Percentiles rank a stretch among this genome's conserved stretches.
These are phyloP conservation scores for Telmatochromis sp. DNA, from an alignment of 2,113 vertebrate species.

Conservation along the genomic window DNA sequence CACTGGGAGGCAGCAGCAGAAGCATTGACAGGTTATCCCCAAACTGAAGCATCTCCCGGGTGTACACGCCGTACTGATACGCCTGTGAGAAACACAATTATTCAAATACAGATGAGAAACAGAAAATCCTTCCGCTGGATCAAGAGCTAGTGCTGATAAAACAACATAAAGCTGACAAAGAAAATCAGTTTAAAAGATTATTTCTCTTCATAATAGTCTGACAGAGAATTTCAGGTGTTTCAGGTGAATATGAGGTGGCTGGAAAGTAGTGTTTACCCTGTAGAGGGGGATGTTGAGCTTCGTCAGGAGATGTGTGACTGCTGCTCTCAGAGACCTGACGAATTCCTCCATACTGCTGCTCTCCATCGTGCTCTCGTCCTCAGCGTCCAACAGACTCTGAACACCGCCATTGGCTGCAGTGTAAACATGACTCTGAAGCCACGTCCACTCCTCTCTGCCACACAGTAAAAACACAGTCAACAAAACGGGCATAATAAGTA, in stretches of 20 bases:
- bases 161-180: background rate
- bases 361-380: slow-evolving; percentile 40
- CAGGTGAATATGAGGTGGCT: background rate
- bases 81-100: slow-evolving; percentile 41
- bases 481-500: background rate
- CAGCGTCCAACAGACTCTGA: slow-evolving; percentile 23
- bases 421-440: slow-evolving; percentile 68
- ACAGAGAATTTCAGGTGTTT: background rate
- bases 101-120: background rate
- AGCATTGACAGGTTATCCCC: slow-evolving; percentile 68
- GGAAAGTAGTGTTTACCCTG: slow-evolving; percentile 51
- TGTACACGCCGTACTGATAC: slow-evolving; percentile 71
- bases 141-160: background rate
- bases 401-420: slow-evolving; percentile 11
- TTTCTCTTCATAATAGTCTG: background rate
- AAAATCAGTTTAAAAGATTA: background rate
- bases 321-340: slow-evolving; percentile 57
- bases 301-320: slow-evolving; percentile 63
- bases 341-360: slow-evolving; percentile 54
- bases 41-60: slow-evolving; percentile 71
- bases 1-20: slow-evolving; percentile 72
- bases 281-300: slow-evolving; percentile 75
- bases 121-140: background rate
- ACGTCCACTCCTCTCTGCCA: slow-evolving; percentile 73
- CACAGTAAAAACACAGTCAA: background rate